phyloP scores from a whole-genome alignment of 2,888 invertebrate species.

The Trachelus tabidus region DNA sequence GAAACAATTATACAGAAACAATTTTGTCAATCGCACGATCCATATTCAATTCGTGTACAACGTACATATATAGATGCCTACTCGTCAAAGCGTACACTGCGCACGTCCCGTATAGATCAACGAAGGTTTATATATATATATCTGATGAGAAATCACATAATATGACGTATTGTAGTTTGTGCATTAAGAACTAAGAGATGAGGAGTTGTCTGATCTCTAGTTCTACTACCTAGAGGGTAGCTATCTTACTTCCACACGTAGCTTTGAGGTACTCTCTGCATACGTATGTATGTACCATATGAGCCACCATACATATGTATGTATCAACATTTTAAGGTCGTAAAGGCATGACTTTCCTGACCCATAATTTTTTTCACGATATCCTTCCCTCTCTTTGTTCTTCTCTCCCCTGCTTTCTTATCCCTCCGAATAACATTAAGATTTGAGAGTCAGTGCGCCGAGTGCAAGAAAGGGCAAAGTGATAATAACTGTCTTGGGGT shows the following conservation, averaged over 20 bases:
- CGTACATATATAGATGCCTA: too few species aligned
- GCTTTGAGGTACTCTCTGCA: too few species aligned
- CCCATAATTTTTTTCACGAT: slow-evolving; percentile 10
- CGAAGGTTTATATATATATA: background rate
- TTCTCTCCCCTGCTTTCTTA: slow-evolving; percentile 17
- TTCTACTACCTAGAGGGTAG: too few species aligned
- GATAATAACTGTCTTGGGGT: slow-evolving; percentile 37
- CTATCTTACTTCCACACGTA: too few species aligned
- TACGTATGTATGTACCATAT: too few species aligned
- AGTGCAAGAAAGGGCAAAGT: slow-evolving; percentile 33
- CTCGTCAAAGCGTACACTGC: too few species aligned
- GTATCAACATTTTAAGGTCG: background rate
- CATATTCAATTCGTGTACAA: background rate
- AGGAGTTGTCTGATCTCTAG: too few species aligned
- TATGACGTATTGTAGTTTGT: too few species aligned
- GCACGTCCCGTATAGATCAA: background rate
- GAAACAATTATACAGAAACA: background rate
- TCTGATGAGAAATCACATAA: too few species aligned
- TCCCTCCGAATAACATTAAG: slow-evolving; percentile 16
- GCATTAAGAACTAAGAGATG: too few species aligned
- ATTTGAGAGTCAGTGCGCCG: slow-evolving; percentile 34
- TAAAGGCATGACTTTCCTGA: background rate
- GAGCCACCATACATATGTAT: background rate
- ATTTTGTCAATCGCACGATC: background rate
- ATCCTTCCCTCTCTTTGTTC: slow-evolving; percentile 17